Conservation (phyloP, 2,113 vertebrate genomes). For the Hyperoodon ampullatus region DNA sequence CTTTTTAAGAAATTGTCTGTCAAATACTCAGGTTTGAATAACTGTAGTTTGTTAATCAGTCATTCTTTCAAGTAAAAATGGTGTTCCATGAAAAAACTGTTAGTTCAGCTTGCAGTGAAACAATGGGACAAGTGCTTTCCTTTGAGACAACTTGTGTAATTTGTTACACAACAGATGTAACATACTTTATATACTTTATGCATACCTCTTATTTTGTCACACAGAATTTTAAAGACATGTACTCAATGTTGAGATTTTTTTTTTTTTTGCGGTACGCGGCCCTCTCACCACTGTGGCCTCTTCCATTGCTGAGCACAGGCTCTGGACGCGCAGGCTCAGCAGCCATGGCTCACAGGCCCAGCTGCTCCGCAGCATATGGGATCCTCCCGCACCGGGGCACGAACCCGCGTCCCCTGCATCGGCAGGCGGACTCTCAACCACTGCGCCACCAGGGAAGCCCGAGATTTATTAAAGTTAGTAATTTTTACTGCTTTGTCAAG, state of each 20-base stretch:
- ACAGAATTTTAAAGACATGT: neutral
- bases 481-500: neutral
- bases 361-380: too few relatives aligned
- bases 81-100: neutral
- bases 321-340: too few relatives aligned
- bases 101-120: neutral
- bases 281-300: too few relatives aligned
- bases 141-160: neutral
- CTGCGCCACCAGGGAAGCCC: neutral
- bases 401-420: too few relatives aligned
- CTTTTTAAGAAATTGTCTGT: neutral
- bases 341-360: too few relatives aligned
- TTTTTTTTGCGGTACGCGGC: too few relatives aligned
- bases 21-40: neutral
- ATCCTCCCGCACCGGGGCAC: too few relatives aligned
- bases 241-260: neutral
- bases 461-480: neutral
- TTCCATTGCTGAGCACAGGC: too few relatives aligned
- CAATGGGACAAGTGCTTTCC: neutral
- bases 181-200: neutral
- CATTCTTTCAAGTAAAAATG: neutral
- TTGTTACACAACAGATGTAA: too few relatives aligned
- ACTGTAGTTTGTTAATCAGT: neutral
- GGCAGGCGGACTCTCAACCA: too few relatives aligned
- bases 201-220: neutral